Conservation (phyloP, 2,888 invertebrate species). For the Pristionchus exspectatus region DNA sequence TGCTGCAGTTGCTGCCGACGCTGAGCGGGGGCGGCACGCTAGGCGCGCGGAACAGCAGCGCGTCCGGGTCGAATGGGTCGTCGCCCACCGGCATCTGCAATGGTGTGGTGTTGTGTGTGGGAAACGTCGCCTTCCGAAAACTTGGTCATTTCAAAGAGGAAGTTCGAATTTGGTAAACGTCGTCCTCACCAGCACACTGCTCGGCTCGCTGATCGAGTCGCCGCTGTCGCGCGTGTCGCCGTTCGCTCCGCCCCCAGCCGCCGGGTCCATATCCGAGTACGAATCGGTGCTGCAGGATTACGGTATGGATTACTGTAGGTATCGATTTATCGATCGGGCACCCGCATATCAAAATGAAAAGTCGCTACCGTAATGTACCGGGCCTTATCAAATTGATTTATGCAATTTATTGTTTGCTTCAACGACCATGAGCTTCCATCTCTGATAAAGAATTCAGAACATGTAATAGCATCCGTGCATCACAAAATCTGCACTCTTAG, state of each 20-base stretch:
- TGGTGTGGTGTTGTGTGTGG: not conserved
- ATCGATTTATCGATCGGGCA: not conserved
- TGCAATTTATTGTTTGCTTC: too few relatives aligned
- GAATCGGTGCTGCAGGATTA: slow-evolving; percentile 46
- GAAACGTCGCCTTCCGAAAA: not conserved
- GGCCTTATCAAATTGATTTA: too few relatives aligned
- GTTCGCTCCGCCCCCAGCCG: not conserved
- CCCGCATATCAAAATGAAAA: too few relatives aligned
- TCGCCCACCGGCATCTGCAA: slow-evolving; percentile 32
- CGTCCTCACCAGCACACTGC: slow-evolving; percentile 52
- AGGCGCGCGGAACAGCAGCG: slow-evolving; percentile 52
- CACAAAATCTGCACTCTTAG: not conserved
- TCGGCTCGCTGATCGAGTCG: slow-evolving; percentile 55
- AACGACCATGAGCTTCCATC: too few relatives aligned
- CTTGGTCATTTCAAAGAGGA: not conserved
- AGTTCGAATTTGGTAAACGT: not conserved
- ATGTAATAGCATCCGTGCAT: not conserved
- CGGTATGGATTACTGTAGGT: not conserved
- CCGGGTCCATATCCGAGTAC: slow-evolving; percentile 15
- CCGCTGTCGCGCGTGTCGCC: not conserved
- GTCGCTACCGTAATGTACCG: too few relatives aligned
- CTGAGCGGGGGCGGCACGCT: slow-evolving; percentile 32
- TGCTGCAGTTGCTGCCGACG: slow-evolving; percentile 26
- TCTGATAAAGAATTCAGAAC: too few relatives aligned
- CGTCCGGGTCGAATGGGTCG: slow-evolving; percentile 50